Evolutionary conservation across 2,797 vertebrate genomes (phyloP).

Genomic region (Thamnophis elegans): DNA sequence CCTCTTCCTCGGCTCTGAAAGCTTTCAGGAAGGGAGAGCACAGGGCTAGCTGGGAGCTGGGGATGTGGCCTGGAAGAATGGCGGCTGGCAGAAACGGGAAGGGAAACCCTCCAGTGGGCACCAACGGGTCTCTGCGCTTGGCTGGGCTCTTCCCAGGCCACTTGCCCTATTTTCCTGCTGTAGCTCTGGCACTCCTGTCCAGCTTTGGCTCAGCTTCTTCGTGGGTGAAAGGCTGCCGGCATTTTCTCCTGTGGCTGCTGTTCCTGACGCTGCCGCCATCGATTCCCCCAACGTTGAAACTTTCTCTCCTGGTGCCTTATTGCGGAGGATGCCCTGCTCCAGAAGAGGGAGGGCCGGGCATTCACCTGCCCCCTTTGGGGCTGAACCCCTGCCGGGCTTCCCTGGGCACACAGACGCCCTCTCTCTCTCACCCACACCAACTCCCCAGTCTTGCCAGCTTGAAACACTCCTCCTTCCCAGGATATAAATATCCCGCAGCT

Average conservation of each 20-base stretch:
- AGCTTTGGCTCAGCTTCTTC: background rate
- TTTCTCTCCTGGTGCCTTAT: background rate
- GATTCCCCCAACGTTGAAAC: background rate
- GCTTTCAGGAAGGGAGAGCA: background rate
- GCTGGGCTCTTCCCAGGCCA: background rate
- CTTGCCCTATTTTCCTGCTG: background rate
- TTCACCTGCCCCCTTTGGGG: background rate
- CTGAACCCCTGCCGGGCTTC: background rate
- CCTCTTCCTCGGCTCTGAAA: background rate
- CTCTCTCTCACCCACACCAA: background rate
- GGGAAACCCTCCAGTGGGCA: background rate
- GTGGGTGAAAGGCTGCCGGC: background rate
- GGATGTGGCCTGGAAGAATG: background rate
- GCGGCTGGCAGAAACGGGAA: background rate
- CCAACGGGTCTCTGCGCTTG: background rate
- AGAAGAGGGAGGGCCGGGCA: background rate
- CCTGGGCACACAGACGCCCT: background rate
- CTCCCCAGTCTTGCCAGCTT: background rate
- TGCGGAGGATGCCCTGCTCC: background rate
- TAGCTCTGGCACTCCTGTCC: background rate
- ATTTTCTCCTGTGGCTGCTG: background rate
- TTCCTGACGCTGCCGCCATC: background rate
- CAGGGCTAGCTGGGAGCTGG: too few relatives aligned
- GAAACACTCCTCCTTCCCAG: background rate
- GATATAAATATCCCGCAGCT: background rate